Evolutionary conservation across 2,888 invertebrate species (phyloP), one percentile per base, ranked within the genome.

Genomic region (Parasteatoda lunata): DNA sequence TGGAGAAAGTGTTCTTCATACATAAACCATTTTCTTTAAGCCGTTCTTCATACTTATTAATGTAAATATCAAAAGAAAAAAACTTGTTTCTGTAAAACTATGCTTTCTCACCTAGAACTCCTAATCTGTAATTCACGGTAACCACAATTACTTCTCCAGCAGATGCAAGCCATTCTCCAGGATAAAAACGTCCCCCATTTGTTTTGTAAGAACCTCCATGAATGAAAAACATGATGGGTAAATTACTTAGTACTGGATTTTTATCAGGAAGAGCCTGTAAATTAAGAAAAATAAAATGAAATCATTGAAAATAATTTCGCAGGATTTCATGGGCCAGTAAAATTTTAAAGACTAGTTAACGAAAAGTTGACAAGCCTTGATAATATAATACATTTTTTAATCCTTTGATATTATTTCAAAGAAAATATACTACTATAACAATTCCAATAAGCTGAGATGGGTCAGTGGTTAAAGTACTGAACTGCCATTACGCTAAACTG

Each of bases 191-290:
- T 9, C 91, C 91, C 47, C 90, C 91, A 84, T 91, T 91, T 88
- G 91, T 91, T 89, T 91, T 91, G 88, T 91, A 91, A 11, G 91
- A 91, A 6, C 92, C 92, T 11, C 91, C 91, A 85, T 92, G 92
- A 68, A 91, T 90, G 89, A 90, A 91, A 52, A 92, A 90, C 89
- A 91, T 90, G 15, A 91, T 90, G n/a, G 91, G 91, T 45, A 85
- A 45, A 47, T 72, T 77, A 5, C 65, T 75, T 7, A 45, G 51
- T 7, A 6, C 30, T 13, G 9, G 30, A 7, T 6, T 73, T 9
- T 48, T 71, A 4, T 54, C 51, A 30, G 76, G 80, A n/a, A 85
- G 66, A 30, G 85, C 79, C 84, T 85, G 52, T 5, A 64, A 48
- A 48, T 15, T 30, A 48, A 64, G 64, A 76, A 11, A 65, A 48